These are phyloP conservation scores for Pomatorhinus ruficollis DNA, from an alignment of 2,113 vertebrate species.

Conservation along the genomic window DNA sequence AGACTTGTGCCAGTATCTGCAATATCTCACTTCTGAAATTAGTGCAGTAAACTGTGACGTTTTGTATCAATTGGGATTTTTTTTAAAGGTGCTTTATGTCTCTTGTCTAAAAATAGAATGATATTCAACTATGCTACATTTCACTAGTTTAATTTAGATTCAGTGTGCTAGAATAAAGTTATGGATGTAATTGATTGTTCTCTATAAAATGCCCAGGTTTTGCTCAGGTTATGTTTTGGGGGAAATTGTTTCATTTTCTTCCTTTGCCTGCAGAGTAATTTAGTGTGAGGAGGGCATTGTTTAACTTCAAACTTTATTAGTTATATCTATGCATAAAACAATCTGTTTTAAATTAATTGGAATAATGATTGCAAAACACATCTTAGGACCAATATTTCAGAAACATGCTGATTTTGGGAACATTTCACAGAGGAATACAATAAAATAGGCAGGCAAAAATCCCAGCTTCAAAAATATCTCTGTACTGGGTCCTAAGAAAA, in stretches of 20 bases:
- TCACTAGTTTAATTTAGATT: background rate
- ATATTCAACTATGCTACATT: background rate
- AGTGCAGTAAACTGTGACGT: background rate
- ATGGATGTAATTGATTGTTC: background rate
- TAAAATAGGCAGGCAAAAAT: background rate
- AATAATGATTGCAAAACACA: rapidly evolving
- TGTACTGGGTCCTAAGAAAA: background rate
- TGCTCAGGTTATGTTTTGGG: background rate
- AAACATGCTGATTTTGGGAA: background rate
- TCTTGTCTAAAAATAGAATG: background rate
- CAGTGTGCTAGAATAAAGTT: background rate
- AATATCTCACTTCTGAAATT: background rate
- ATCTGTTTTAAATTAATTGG: background rate
- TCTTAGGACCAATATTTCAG: background rate
- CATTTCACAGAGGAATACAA: background rate
- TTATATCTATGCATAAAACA: background rate
- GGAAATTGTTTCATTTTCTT: background rate
- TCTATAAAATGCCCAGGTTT: background rate
- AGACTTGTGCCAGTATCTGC: rapidly evolving
- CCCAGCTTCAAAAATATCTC: background rate
- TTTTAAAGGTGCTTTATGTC: background rate
- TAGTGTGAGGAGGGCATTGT: background rate
- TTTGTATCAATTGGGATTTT: background rate
- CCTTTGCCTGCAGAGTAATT: background rate
- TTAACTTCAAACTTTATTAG: background rate